Base-by-base conservation (phyloP, 2,113 vertebrate species). In the Electrona antarctica region DNA sequence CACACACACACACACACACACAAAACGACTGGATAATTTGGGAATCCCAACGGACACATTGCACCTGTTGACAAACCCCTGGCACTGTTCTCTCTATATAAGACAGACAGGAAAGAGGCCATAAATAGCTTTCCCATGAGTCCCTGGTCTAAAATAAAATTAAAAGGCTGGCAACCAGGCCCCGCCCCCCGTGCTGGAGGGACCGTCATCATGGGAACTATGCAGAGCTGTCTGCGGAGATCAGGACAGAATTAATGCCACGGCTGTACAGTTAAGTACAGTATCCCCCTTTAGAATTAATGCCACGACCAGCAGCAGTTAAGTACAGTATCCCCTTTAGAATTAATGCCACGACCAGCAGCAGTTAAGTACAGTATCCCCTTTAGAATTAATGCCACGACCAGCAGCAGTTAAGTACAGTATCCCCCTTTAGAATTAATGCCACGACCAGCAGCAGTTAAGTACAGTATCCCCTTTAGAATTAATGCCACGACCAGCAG, bases 91-190 rank as follows among this genome's bases (percentile, higher is more conserved):
- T 90, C 85, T 81, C 21, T 21, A 21, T 21, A 70, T 41, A 67
- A 76, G 80, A 70, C 74, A 56, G 65, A 89, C 76, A 88, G 87
- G 88, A 91, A 91, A 88, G 78, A 73, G 82, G 86, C 90, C 81
- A 33, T 62, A 89, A 93, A 94, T 93, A 94, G 89, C 89, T 93
- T 94, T 94, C 93, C 92, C 93, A 94, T 93, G 93, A 93, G 93
- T 88, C 89, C 87, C 78, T 77, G 79, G 85, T 90, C 88, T 83
- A 93, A 94, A 93, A 92, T 92, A 93, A 90, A 86, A 86, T 21
- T 69, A 71, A 80, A 83, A 74, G 85, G 81, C 80, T 88, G 83
- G 82, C 84, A 21, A 21, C 1, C 21, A 85, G 85, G 83, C 82
- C 82, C 85, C 84, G 75, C 92, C 90, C 89, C 82, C 71, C 33